A percentile compares a stretch with the other conserved stretches of the same genome.
phyloP scores from a whole-genome alignment of 2,797 vertebrate species.

The Pterois miles region DNA sequence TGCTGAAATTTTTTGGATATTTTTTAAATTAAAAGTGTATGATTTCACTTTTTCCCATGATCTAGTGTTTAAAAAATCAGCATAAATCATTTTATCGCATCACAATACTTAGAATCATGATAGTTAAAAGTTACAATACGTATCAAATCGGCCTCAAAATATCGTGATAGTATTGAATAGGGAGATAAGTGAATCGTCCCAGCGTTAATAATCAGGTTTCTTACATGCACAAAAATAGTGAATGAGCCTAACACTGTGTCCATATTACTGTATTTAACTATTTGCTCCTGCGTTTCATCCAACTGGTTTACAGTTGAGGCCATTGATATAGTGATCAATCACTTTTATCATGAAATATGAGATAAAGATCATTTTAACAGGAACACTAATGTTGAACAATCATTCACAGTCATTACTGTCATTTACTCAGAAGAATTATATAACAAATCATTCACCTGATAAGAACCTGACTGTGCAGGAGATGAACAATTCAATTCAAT shows the following conservation, averaged over 20 bases:
- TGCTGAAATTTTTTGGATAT: too few relatives aligned
- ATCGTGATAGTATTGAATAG: too few relatives aligned
- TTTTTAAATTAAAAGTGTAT: too few relatives aligned
- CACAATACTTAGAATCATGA: too few relatives aligned
- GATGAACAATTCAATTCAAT: neutral
- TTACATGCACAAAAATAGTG: neutral
- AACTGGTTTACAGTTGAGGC: neutral
- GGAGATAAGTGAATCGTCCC: too few relatives aligned
- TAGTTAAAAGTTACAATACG: too few relatives aligned
- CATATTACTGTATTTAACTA: neutral
- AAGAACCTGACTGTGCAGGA: neutral
- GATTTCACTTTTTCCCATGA: too few relatives aligned
- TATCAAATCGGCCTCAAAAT: too few relatives aligned
- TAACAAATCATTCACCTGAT: neutral
- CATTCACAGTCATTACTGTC: neutral
- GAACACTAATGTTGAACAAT: neutral
- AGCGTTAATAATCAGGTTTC: too few relatives aligned
- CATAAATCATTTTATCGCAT: too few relatives aligned
- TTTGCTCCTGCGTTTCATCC: neutral
- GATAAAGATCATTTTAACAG: neutral
- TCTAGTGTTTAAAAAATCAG: too few relatives aligned
- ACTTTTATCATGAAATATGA: constrained; percentile 1
- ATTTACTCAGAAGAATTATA: constrained; percentile 1
- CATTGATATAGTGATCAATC: neutral
- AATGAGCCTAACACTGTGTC: neutral